phyloP scores from a whole-genome alignment of 2,888 invertebrate genomes.

The Lydus trimaculatus region DNA sequence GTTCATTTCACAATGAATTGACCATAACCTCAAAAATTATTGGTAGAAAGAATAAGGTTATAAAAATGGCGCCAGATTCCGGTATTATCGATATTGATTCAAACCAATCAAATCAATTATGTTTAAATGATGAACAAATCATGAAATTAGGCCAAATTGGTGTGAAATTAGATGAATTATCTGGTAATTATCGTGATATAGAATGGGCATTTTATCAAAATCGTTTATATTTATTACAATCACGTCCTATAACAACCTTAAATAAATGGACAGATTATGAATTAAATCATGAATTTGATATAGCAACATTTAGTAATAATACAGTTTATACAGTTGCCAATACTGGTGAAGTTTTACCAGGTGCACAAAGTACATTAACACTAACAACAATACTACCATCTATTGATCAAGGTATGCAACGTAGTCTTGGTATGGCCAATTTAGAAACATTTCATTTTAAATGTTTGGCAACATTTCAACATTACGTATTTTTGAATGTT shows the following conservation, averaged over 20 bases:
- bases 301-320: constrained; percentile 69
- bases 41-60: constrained; percentile 66
- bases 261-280: constrained; percentile 81
- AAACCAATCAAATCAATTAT: constrained; percentile 55
- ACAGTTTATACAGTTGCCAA: constrained; percentile 76
- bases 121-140: constrained; percentile 66
- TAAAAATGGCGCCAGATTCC: constrained; percentile 60
- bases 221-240: constrained; percentile 73
- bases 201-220: constrained; percentile 79
- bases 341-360: constrained; percentile 74
- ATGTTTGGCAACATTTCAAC: constrained; percentile 44
- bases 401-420: constrained; percentile 40
- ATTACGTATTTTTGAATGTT: constrained; percentile 54
- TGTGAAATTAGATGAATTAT: constrained; percentile 69
- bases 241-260: constrained; percentile 78
- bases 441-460: constrained; percentile 36
- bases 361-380: constrained; percentile 66
- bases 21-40: constrained; percentile 60
- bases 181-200: constrained; percentile 77
- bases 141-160: constrained; percentile 67
- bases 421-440: constrained; percentile 16
- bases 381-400: constrained; percentile 26
- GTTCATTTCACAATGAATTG: constrained; percentile 62
- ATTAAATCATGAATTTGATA: constrained; percentile 79
- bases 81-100: constrained; percentile 49